These are phyloP conservation scores for Malthinus flaveolus DNA, from an alignment of 2,888 invertebrate species.

Conservation along the genomic window DNA sequence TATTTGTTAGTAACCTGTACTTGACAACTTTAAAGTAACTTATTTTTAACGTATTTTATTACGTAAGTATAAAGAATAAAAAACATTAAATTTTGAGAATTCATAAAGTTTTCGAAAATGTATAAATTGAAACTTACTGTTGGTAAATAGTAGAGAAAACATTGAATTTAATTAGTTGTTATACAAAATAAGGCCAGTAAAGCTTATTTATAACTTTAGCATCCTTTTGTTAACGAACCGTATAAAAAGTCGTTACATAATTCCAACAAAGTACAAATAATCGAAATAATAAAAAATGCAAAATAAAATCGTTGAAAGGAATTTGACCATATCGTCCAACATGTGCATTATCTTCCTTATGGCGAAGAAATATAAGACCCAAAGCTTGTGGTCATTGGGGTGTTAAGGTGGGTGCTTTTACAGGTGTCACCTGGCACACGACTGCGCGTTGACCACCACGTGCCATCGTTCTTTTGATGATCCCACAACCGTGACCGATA, in stretches of 20 bases:
- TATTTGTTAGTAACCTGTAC: no score
- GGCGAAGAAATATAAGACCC: constrained; percentile 6
- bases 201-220: no score
- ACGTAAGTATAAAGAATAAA: no score
- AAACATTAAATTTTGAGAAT: no score
- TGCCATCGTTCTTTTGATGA: constrained; percentile 27
- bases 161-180: no score
- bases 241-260: constrained; percentile 40
- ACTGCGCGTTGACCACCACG: constrained; percentile 37
- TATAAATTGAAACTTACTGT: no score
- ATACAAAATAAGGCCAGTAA: no score
- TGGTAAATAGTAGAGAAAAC: no score
- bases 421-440: constrained; percentile 42
- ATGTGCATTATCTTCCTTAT: constrained; percentile 16
- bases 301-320: constrained; percentile 31
- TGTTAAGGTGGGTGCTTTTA: constrained; percentile 34
- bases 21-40: no score
- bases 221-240: constrained; percentile 17
- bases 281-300: constrained; percentile 33
- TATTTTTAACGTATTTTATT: no score
- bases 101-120: no score
- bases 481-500: constrained; percentile 25
- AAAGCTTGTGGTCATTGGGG: constrained; percentile 27
- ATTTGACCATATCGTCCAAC: constrained; percentile 30
- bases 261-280: constrained; percentile 13